Base-by-base conservation (phyloP, 2,797 vertebrate species). In the Schizopygopsis pylzovi region DNA sequence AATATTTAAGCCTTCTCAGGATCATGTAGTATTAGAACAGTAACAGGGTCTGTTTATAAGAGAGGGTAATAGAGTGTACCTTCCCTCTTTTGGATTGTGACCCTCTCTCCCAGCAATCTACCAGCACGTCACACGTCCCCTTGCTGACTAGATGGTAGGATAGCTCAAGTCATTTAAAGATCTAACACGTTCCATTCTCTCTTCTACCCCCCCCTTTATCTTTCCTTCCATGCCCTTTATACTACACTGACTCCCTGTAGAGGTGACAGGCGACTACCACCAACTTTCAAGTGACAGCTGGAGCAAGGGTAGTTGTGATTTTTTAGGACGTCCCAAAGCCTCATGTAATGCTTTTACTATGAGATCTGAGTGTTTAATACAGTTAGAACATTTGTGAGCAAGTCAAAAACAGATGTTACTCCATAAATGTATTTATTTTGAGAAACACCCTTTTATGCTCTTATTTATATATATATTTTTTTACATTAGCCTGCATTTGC, bases 201-300 rank as follows among this genome's bases (percentile, higher is more conserved):
- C 78, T 76, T 82, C 79, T 73, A 61, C 45, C 47, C 73, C 47
- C 73, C 68, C 65, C 15, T 39, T 79, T 84, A 75, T 83, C 85
- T 83, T 68, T 86, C 71, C 49, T 45, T 79, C 22, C 67, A 63
- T 59, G 45, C 71, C 84, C 88, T 87, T 87, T 70, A 84, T 80
- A 89, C 78, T 67, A n/a, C 28, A 33, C 76, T 20, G 63, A 39
- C 45, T 72, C 86, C 81, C 78, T 71, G 59, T 84, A 75, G 79
- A 87, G 85, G 87, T 87, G 89, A 84, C 73, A 80, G 85, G n/a
- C 10, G 84, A 89, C 81, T 77, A 73, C 89, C 82, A 87, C 91
- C 90, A 92, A 92, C 91, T 92, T 89, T 80, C 87, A 93, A 93
- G 88, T 89, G 93, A 96, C 97, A 97, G 96, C 96, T 97, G 96